A percentile compares a stretch with the other conserved stretches of the same genome.
phyloP scores from a whole-genome alignment of 2,113 vertebrate species.

The Emydocephalus ijimae region DNA sequence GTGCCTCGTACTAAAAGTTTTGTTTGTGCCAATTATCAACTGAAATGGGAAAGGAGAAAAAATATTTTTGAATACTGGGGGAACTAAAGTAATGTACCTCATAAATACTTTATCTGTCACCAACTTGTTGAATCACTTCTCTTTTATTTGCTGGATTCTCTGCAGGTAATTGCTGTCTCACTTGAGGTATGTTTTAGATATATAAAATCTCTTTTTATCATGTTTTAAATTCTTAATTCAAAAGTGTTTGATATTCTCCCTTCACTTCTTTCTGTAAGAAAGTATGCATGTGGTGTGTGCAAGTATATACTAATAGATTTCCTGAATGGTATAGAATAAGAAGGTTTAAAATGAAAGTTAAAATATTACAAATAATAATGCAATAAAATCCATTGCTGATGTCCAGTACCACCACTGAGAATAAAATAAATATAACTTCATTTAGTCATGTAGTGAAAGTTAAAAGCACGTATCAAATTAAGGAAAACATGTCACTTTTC shows the following conservation, averaged over 20 bases:
- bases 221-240: slow-evolving; percentile 1
- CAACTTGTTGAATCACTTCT: not conserved
- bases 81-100: not conserved
- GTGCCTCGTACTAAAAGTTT: not conserved
- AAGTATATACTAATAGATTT: not conserved
- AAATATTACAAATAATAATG: not conserved
- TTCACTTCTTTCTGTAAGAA: not conserved
- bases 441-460: not conserved
- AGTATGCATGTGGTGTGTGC: not conserved
- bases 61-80: not conserved
- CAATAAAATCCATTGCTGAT: not conserved
- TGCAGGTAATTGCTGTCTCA: not conserved
- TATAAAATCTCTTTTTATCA: slow-evolving; percentile 8
- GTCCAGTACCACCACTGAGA: not conserved
- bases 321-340: not conserved
- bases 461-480: not conserved
- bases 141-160: not conserved
- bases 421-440: not conserved
- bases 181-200: slow-evolving; percentile 4
- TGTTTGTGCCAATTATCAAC: not conserved
- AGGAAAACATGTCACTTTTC: not conserved
- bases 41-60: slow-evolving; percentile 17
- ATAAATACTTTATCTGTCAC: slow-evolving; percentile 8
- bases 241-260: not conserved
- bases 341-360: not conserved